These are phyloP conservation scores for Chorisops tibialis DNA, from an alignment of 2,888 invertebrate genomes.

Conservation along the genomic window DNA sequence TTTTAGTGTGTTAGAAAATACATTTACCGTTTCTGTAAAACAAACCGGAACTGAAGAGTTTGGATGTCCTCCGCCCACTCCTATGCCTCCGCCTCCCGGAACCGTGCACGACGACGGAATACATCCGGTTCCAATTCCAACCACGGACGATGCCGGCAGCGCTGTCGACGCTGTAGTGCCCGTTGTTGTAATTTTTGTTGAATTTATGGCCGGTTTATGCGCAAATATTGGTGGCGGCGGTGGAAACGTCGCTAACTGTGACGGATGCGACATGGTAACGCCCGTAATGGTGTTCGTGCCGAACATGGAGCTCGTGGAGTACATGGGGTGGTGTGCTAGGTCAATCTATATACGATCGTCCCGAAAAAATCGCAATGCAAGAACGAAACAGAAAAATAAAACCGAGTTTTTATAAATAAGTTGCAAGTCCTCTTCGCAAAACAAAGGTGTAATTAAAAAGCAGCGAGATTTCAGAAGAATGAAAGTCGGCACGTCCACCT, in stretches of 20 bases:
- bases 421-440: no score
- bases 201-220: conserved; percentile 39
- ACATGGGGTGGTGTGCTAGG: conserved; percentile 52
- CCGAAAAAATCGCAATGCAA: neutral
- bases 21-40: conserved; percentile 50
- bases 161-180: conserved; percentile 19
- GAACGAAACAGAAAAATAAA: no score
- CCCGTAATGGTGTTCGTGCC: conserved; percentile 49
- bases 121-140: conserved; percentile 19
- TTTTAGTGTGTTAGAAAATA: conserved; percentile 20
- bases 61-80: conserved; percentile 17
- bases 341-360: conserved; percentile 44
- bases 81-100: conserved; percentile 7
- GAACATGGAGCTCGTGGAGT: conserved; percentile 51
- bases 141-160: conserved; percentile 1
- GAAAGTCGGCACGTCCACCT: no score
- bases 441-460: no score
- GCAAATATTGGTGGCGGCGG: conserved; percentile 48
- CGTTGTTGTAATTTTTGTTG: conserved; percentile 42
- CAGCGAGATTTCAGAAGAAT: no score
- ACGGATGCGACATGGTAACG: conserved; percentile 53
- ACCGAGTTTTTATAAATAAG: no score
- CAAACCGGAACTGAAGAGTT: conserved; percentile 30
- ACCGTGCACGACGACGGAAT: conserved; percentile 4
- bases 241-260: conserved; percentile 52